These are phyloP conservation scores for Suillia variegata DNA, from an alignment of 2,888 invertebrate genomes.

Conservation along the genomic window DNA sequence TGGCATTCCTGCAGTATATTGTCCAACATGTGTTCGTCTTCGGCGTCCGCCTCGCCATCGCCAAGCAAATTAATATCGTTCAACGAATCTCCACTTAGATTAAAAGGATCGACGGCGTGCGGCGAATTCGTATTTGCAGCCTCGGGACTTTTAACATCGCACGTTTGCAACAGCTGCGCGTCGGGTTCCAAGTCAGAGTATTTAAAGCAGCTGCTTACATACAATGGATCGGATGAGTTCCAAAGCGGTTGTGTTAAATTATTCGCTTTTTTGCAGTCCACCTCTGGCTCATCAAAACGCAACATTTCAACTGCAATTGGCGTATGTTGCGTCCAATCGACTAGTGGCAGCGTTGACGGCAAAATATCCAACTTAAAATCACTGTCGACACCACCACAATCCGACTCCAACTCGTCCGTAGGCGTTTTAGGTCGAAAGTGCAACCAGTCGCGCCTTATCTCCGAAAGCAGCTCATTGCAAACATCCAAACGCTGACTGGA, in stretches of 20 bases:
- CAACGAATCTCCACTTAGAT: slow-evolving; percentile 59
- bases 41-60: slow-evolving; percentile 52
- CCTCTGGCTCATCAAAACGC: slow-evolving; percentile 25
- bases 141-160: slow-evolving; percentile 47
- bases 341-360: slow-evolving; percentile 31
- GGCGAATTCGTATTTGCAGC: slow-evolving; percentile 37
- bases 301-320: slow-evolving; percentile 57
- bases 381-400: no score
- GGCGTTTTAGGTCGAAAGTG: slow-evolving; percentile 61
- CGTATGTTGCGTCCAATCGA: slow-evolving; percentile 56
- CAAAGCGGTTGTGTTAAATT: slow-evolving; percentile 26
- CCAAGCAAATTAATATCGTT: slow-evolving; percentile 59
- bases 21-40: slow-evolving; percentile 59
- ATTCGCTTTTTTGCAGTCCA: slow-evolving; percentile 23
- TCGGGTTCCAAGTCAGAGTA: slow-evolving; percentile 58
- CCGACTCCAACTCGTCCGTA: slow-evolving; percentile 42
- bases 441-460: slow-evolving; percentile 58
- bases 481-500: slow-evolving; percentile 54
- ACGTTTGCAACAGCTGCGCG: slow-evolving; percentile 51
- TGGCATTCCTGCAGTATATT: slow-evolving; percentile 61
- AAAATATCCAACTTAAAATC: slow-evolving; percentile 29
- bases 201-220: slow-evolving; percentile 51
- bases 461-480: slow-evolving; percentile 56
- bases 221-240: slow-evolving; percentile 40
- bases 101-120: slow-evolving; percentile 54